These are phyloP conservation scores for Monoplex corrugatus DNA, from an alignment of 2,888 invertebrate species.

Conservation along the genomic window DNA sequence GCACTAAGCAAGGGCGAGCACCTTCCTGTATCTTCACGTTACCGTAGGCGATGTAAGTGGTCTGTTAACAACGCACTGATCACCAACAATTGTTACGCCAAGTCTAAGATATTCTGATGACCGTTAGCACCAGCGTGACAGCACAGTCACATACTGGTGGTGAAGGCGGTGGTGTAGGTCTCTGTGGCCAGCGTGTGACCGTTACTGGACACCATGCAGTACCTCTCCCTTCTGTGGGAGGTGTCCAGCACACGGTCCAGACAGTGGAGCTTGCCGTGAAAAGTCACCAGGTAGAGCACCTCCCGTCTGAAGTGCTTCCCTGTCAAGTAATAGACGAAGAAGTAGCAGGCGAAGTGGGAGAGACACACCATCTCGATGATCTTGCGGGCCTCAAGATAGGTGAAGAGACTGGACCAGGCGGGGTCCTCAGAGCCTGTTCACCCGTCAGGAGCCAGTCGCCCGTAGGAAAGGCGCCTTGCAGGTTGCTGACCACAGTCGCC, in stretches of 20 bases:
- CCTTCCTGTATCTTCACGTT: too few relatives aligned
- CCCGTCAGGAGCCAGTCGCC: constrained; percentile 66
- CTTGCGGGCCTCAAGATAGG: constrained; percentile 66
- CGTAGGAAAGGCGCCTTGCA: constrained; percentile 60
- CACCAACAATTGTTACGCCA: too few relatives aligned
- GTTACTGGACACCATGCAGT: constrained; percentile 62
- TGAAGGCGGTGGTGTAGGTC: constrained; percentile 57
- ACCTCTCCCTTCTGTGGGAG: constrained; percentile 55
- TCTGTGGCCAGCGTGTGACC: constrained; percentile 58
- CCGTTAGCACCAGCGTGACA: too few relatives aligned
- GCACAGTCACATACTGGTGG: constrained; percentile 61
- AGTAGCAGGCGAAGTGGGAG: constrained; percentile 77
- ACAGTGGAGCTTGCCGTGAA: constrained; percentile 54
- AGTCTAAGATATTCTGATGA: too few relatives aligned
- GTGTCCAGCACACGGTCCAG: constrained; percentile 46
- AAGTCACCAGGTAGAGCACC: constrained; percentile 55
- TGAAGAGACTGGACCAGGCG: constrained; percentile 69
- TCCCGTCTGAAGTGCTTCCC: constrained; percentile 73
- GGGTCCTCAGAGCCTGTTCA: constrained; percentile 65
- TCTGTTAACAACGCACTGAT: too few relatives aligned
- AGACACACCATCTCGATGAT: constrained; percentile 73
- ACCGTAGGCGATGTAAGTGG: too few relatives aligned
- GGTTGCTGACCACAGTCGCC: constrained; percentile 69
- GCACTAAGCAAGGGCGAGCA: too few relatives aligned
- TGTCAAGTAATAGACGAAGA: constrained; percentile 74